These are phyloP conservation scores for Ceratosolen solmsi DNA, from an alignment of 1,140 invertebrate species.

Conservation along the genomic window DNA sequence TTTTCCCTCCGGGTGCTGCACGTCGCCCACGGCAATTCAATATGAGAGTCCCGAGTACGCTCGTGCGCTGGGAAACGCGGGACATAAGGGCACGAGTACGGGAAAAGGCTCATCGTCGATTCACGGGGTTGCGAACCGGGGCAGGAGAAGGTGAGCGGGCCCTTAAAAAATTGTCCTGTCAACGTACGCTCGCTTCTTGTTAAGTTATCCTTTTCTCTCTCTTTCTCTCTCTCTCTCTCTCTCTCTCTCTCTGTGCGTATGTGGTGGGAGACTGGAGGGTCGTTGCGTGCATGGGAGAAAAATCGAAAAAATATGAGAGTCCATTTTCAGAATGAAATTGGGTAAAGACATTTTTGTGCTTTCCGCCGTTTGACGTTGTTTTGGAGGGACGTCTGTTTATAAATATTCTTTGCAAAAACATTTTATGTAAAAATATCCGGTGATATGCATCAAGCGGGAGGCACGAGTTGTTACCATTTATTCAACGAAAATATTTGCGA, in stretches of 20 bases:
- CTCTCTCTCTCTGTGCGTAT: too few species aligned
- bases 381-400: too few species aligned
- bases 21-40: neutral
- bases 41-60: neutral
- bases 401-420: neutral
- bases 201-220: constrained; percentile 35
- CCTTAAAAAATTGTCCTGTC: constrained; percentile 42
- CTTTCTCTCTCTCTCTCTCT: too few species aligned
- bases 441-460: neutral
- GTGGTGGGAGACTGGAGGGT: neutral
- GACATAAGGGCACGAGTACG: too few species aligned
- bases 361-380: too few species aligned
- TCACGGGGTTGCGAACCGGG: neutral
- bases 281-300: constrained; percentile 1
- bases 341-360: too few species aligned
- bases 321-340: too few species aligned
- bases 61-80: neutral
- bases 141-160: neutral
- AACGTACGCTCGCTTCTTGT: neutral
- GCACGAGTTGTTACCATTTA: too few species aligned
- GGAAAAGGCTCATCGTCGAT: constrained; percentile 39
- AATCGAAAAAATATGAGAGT: constrained; percentile 5
- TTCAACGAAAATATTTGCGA: neutral
- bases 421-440: neutral
- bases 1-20: constrained; percentile 7